Conservation (phyloP, 1,140 invertebrate genomes). For the Zaprionus kolodkinae region DNA sequence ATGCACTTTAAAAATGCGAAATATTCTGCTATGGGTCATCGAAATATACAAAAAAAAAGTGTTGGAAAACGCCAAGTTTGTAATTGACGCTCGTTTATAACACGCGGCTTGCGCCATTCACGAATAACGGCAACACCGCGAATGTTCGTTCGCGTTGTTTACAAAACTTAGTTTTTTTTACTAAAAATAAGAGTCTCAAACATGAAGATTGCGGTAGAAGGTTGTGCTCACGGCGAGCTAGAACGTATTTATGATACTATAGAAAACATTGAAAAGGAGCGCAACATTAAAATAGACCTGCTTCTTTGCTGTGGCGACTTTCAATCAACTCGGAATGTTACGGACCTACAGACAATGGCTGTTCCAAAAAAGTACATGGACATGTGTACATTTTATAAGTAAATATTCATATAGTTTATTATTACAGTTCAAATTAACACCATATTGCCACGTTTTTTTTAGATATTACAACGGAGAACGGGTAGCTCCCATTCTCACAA, state of each 20-base stretch:
- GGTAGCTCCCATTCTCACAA: slow-evolving; percentile 94
- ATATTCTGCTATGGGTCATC: neutral
- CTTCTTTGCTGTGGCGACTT: slow-evolving; percentile 99
- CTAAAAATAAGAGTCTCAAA: slow-evolving; percentile 47
- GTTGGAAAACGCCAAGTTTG: neutral
- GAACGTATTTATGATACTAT: slow-evolving; percentile 97
- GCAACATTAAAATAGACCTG: slow-evolving; percentile 92
- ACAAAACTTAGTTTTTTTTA: slow-evolving; percentile 27
- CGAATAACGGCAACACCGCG: neutral
- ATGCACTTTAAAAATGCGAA: neutral
- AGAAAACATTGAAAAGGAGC: slow-evolving; percentile 88
- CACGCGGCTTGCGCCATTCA: slow-evolving; percentile 16
- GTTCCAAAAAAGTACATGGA: slow-evolving; percentile 96
- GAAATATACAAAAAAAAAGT: neutral
- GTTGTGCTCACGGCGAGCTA: slow-evolving; percentile 98
- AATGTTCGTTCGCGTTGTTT: slow-evolving; percentile 21
- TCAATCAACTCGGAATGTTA: slow-evolving; percentile 92
- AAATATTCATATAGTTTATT: slow-evolving; percentile 69
- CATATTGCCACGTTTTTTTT: neutral
- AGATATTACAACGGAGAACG: slow-evolving; percentile 98
- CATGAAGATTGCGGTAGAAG: slow-evolving; percentile 98
- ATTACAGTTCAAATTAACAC: neutral
- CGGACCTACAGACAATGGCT: slow-evolving; percentile 95
- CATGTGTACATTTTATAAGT: slow-evolving; percentile 98
- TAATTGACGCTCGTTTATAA: neutral